Evolutionary conservation across 1,140 invertebrate species (phyloP).

Genomic region (Leptinotarsa lineolata): DNA sequence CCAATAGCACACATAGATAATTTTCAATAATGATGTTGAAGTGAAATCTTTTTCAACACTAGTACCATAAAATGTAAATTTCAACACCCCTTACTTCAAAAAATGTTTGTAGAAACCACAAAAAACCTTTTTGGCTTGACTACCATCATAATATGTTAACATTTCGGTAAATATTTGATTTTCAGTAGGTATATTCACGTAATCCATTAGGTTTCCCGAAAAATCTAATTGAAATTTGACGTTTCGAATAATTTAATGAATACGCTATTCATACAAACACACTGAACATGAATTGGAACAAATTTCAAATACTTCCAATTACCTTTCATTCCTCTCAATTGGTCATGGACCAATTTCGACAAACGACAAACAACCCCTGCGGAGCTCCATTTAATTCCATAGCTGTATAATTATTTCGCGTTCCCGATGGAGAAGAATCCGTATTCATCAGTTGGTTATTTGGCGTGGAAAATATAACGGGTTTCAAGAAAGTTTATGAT

Average conservation of each 20-base stretch:
- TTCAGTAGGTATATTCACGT: too few species aligned
- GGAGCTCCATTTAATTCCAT: conserved; percentile 3
- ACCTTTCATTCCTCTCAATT: neutral
- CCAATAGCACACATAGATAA: too few species aligned
- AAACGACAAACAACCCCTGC: conserved; percentile 2
- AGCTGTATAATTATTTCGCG: neutral
- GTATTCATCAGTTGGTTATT: neutral
- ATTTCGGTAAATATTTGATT: too few species aligned
- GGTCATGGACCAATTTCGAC: neutral
- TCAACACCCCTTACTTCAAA: too few species aligned
- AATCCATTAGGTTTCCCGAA: too few species aligned
- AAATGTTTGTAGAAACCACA: too few species aligned
- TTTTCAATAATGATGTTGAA: too few species aligned
- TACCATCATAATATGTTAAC: too few species aligned
- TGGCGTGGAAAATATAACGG: neutral
- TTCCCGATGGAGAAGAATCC: neutral
- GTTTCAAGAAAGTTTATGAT: neutral
- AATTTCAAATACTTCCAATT: neutral
- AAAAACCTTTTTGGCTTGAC: too few species aligned
- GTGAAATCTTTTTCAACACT: too few species aligned
- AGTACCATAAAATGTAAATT: too few species aligned
- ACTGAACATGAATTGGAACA: neutral
- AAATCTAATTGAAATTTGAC: too few species aligned
- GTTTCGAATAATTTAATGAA: neutral
- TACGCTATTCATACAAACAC: neutral